Evolutionary conservation across 1,140 invertebrate genomes (phyloP).

Genomic region (Drosophila hydei): DNA sequence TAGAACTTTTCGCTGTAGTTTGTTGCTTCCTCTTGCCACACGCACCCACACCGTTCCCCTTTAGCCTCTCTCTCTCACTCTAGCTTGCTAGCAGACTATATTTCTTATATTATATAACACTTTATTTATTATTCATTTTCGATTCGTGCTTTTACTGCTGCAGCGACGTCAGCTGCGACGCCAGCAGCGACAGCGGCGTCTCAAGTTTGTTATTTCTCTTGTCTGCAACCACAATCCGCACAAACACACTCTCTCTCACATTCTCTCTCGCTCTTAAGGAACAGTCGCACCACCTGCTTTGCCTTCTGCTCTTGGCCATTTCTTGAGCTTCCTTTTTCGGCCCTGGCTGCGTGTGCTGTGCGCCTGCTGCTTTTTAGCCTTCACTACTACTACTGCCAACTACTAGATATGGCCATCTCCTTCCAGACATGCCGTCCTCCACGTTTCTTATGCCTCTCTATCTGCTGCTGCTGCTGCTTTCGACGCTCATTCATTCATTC

Average conservation of each 20-base stretch:
- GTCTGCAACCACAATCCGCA: constrained; percentile 70
- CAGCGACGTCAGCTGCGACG: constrained; percentile 22
- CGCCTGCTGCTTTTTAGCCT: constrained; percentile 65
- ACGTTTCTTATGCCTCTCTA: constrained; percentile 12
- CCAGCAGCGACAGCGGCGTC: constrained; percentile 37
- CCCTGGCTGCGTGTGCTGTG: constrained; percentile 49
- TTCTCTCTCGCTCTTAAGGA: neutral
- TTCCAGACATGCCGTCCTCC: constrained; percentile 23
- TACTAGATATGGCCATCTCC: constrained; percentile 23
- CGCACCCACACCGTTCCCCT: neutral
- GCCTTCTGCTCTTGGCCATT: constrained; percentile 12
- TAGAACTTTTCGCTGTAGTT: constrained; percentile 61
- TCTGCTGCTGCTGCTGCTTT: constrained; percentile 10
- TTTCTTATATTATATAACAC: constrained; percentile 83
- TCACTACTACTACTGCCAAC: constrained; percentile 66
- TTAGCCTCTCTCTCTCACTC: constrained; percentile 20
- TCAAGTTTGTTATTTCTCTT: constrained; percentile 82
- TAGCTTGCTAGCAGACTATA: constrained; percentile 50
- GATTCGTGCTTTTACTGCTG: constrained; percentile 77
- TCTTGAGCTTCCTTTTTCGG: constrained; percentile 32
- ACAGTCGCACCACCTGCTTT: constrained; percentile 29
- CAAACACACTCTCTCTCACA: neutral
- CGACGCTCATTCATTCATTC: constrained; percentile 63
- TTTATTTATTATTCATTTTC: constrained; percentile 83
- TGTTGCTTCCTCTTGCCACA: constrained; percentile 14